A percentile compares a stretch with the other conserved stretches of the same genome.
phyloP scores from a whole-genome alignment of 2,888 invertebrate genomes.

The Hirtodrosophila duncani region DNA sequence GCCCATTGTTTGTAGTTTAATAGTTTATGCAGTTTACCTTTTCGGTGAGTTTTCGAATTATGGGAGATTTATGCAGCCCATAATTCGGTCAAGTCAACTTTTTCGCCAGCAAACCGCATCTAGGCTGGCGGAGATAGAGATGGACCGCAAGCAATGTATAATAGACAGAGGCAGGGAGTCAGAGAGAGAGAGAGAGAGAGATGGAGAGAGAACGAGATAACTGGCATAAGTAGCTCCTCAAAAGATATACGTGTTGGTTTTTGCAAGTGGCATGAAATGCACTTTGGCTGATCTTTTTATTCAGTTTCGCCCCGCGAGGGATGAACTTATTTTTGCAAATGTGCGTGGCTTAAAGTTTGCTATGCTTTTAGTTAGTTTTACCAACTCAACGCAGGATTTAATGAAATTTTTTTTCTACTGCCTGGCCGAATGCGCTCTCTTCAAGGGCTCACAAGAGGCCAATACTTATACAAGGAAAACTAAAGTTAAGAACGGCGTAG shows the following conservation, averaged over 20 bases:
- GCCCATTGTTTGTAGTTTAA: conserved; percentile 34
- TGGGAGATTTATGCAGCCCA: conserved; percentile 62
- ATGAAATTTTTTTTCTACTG: conserved; percentile 50
- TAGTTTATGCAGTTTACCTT: conserved; percentile 33
- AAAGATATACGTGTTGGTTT: conserved; percentile 62
- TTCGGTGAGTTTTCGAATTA: conserved; percentile 49
- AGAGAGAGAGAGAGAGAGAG: background rate
- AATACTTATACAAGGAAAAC: no score
- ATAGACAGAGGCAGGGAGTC: background rate
- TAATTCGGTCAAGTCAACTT: conserved; percentile 47
- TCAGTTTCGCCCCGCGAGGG: conserved; percentile 8
- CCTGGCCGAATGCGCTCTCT: no score
- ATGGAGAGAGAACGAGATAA: conserved; percentile 12
- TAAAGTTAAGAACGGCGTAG: no score
- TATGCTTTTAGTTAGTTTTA: conserved; percentile 50
- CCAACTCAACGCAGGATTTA: conserved; percentile 48
- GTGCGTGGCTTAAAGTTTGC: conserved; percentile 61
- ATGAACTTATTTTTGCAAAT: conserved; percentile 31
- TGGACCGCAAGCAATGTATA: background rate
- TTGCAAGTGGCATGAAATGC: conserved; percentile 49
- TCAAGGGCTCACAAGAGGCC: no score
- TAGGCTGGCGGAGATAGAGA: background rate
- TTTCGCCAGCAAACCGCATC: no score
- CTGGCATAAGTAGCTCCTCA: conserved; percentile 56
- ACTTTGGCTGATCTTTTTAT: conserved; percentile 29